Evolutionary conservation across 2,113 vertebrate species (phyloP).

Genomic region (Pomatorhinus ruficollis): DNA sequence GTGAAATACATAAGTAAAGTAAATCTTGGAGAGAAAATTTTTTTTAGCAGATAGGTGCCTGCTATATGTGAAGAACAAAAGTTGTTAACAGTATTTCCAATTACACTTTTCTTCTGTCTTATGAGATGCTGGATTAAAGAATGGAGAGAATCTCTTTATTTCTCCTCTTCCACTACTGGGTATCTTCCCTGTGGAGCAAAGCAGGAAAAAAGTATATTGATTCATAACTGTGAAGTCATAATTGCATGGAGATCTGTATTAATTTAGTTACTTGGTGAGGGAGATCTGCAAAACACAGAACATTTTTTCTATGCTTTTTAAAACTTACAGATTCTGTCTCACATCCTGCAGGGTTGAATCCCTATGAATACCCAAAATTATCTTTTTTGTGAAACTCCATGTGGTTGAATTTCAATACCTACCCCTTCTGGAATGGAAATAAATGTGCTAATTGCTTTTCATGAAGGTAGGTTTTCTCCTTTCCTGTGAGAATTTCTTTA

Average conservation of each 20-base stretch:
- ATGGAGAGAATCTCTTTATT: neutral
- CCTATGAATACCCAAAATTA: neutral
- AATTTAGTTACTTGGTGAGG: neutral
- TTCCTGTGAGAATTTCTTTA: conserved; percentile 50
- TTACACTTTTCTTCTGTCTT: neutral
- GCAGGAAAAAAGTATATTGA: neutral
- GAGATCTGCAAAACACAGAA: neutral
- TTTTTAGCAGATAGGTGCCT: neutral
- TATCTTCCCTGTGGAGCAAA: neutral
- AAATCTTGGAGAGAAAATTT: neutral
- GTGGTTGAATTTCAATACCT: conserved; percentile 16
- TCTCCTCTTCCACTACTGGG: neutral
- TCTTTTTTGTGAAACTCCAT: neutral
- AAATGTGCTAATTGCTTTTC: conserved; percentile 55
- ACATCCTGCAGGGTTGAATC: neutral
- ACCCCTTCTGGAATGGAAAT: conserved; percentile 42
- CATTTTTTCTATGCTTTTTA: neutral
- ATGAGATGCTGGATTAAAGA: neutral
- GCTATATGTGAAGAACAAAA: neutral
- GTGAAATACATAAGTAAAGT: neutral
- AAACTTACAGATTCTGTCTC: neutral
- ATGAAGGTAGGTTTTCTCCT: conserved; percentile 22
- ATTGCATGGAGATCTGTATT: neutral
- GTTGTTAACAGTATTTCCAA: neutral
- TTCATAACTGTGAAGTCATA: neutral